These are phyloP conservation scores for Pelecanoides urinatrix DNA, from an alignment of 2,113 vertebrate genomes.

Conservation along the genomic window DNA sequence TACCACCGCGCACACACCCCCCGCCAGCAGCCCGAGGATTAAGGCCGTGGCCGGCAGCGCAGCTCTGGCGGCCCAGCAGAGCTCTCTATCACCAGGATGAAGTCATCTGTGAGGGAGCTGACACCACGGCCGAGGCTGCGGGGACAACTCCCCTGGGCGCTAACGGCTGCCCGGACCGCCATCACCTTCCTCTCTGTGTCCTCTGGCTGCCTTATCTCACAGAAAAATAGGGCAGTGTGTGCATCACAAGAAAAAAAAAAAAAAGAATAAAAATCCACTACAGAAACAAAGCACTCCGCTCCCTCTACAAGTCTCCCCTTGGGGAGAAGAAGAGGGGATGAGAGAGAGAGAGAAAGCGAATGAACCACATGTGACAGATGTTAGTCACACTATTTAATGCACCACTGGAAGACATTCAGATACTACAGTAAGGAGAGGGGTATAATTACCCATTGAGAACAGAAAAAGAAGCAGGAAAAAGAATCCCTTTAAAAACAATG, in stretches of 20 bases:
- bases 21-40: neutral
- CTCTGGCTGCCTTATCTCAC: slow-evolving; percentile 25
- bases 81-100: slow-evolving; percentile 53
- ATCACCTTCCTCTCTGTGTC: neutral
- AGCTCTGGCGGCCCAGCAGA: neutral
- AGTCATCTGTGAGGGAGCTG: slow-evolving; percentile 51
- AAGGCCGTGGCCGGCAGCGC: neutral
- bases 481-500: neutral
- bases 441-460: neutral
- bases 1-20: neutral
- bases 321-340: slow-evolving; percentile 36
- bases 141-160: slow-evolving; percentile 22
- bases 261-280: neutral
- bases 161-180: neutral
- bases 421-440: neutral
- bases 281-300: slow-evolving; percentile 25
- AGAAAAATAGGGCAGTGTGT: slow-evolving; percentile 33
- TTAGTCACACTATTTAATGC: slow-evolving; percentile 62
- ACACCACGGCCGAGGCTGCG: neutral
- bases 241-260: neutral
- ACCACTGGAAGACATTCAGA: slow-evolving; percentile 64
- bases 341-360: slow-evolving; percentile 27
- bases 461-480: slow-evolving; percentile 14
- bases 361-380: slow-evolving; percentile 65
- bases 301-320: slow-evolving; percentile 36